phyloP scores from a whole-genome alignment of 2,113 vertebrate species.

The Vidua chalybeata region DNA sequence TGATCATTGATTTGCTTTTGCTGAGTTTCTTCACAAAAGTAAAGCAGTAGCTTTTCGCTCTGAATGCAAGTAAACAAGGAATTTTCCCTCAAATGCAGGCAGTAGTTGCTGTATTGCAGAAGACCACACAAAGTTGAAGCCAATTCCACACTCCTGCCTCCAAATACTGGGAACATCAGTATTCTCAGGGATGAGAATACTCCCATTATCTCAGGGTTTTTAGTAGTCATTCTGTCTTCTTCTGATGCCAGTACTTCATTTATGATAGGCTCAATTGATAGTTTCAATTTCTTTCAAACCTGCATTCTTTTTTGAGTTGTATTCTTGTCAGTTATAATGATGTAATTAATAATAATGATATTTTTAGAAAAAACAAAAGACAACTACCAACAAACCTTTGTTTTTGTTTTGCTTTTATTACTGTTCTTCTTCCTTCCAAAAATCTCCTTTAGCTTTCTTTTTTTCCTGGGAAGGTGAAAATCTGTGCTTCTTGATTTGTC shows the following conservation, averaged over 20 bases:
- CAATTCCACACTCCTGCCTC: fast-evolving
- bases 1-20: not conserved
- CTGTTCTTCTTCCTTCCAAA: not conserved
- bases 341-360: not conserved
- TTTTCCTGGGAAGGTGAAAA: not conserved
- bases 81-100: not conserved
- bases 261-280: not conserved
- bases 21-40: not conserved
- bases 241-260: not conserved
- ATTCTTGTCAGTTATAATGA: not conserved
- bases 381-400: fast-evolving
- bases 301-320: not conserved
- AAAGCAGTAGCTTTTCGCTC: not conserved
- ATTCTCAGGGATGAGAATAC: not conserved
- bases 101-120: not conserved
- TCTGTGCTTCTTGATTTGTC: not conserved
- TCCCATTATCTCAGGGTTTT: not conserved
- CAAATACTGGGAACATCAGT: not conserved
- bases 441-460: not conserved
- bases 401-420: not conserved
- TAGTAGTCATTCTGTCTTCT: not conserved
- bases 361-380: not conserved
- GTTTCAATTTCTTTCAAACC: not conserved
- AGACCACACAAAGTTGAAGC: not conserved
- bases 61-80: not conserved